phyloP scores from a whole-genome alignment of 2,888 invertebrate species.

The Drosophila hamatofila region DNA sequence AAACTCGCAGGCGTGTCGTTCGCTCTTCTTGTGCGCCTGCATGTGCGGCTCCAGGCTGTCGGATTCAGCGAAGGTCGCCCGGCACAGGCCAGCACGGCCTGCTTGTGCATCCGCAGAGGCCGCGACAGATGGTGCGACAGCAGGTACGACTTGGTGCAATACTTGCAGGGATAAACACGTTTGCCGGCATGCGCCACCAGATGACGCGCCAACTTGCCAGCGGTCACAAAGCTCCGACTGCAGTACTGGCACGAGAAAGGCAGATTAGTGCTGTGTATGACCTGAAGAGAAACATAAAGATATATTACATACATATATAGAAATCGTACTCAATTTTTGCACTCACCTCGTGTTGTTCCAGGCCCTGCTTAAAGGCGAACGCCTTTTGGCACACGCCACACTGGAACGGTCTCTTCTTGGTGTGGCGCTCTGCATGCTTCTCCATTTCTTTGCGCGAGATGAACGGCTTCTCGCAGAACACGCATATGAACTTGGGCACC shows the following conservation, averaged over 20 bases:
- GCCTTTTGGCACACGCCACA: conserved; percentile 89
- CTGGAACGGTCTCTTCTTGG: conserved; percentile 87
- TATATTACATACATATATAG: neutral
- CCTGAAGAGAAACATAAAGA: conserved; percentile 32
- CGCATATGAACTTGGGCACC: conserved; percentile 88
- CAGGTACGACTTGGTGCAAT: conserved; percentile 90
- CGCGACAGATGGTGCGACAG: conserved; percentile 91
- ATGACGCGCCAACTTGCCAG: conserved; percentile 89
- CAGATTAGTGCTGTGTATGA: conserved; percentile 87
- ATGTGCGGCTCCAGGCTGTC: conserved; percentile 90
- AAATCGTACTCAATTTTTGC: neutral
- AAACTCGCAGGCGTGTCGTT: conserved; percentile 88
- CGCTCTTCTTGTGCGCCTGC: conserved; percentile 90
- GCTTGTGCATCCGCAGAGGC: conserved; percentile 84
- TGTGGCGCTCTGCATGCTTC: conserved; percentile 87
- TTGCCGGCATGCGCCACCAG: conserved; percentile 90
- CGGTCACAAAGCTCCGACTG: conserved; percentile 88
- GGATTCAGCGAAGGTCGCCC: conserved; percentile 89
- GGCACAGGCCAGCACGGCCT: conserved; percentile 87
- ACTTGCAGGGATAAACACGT: conserved; percentile 91
- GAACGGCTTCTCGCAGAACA: conserved; percentile 89
- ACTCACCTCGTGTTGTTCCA: conserved; percentile 87
- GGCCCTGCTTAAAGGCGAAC: conserved; percentile 87
- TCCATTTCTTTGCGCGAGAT: conserved; percentile 88
- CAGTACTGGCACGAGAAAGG: conserved; percentile 89